phyloP scores from a whole-genome alignment of 2,113 vertebrate species.

The Rhabdornis inornatus region DNA sequence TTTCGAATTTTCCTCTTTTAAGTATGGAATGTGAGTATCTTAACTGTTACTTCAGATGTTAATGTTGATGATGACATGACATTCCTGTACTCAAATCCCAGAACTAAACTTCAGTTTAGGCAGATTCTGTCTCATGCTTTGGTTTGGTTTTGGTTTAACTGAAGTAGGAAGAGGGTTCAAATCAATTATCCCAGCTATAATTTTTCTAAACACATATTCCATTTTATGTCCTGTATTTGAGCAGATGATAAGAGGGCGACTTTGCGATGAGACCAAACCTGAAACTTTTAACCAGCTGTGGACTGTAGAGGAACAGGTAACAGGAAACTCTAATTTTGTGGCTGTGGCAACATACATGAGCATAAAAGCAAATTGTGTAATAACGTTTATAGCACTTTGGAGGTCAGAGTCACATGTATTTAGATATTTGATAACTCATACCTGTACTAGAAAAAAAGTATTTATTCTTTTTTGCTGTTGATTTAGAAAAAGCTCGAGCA shows the following conservation, averaged over 20 bases:
- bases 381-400: background rate
- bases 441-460: background rate
- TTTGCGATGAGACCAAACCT: slow-evolving; percentile 92
- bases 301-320: slow-evolving; percentile 97
- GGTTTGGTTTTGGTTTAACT: background rate
- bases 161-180: background rate
- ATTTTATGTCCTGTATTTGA: slow-evolving; percentile 53
- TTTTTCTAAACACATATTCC: background rate
- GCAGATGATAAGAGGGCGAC: slow-evolving; percentile 93
- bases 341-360: background rate
- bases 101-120: background rate
- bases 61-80: background rate
- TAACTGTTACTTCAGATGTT: background rate
- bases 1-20: background rate
- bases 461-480: background rate
- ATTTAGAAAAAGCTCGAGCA: slow-evolving; percentile 94
- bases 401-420: background rate
- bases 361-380: background rate
- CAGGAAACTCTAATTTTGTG: background rate
- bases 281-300: slow-evolving; percentile 98
- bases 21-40: background rate
- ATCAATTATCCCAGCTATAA: background rate
- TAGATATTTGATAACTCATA: background rate
- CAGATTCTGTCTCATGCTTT: background rate
- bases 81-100: background rate